Base-by-base conservation (phyloP, 2,888 invertebrate species). In the Temnothorax ravouxi region DNA sequence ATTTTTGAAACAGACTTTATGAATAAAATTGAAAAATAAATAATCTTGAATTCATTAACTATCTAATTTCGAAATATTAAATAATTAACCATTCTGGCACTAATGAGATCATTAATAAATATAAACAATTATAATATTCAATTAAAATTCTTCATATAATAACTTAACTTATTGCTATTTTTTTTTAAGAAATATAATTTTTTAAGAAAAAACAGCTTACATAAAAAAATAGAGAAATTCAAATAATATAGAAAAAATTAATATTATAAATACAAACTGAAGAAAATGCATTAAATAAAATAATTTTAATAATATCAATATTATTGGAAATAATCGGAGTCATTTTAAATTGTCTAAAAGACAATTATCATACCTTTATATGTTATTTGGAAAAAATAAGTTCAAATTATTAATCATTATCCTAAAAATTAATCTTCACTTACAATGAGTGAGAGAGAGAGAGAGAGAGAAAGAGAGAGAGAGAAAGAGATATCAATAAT, bases 321-420 rank as follows among this genome's bases (percentile, higher is more conserved):
- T 21, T 50, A 50, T 50, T 38, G 0, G 2, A 38, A 71, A 71
- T 6, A 0, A 71, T 71, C 9, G 13, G 3, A 52, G 0, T 41
- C 2, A 69, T 56, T 41, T 72, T 25, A 25, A 41, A 44, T 41
- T 56, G 6, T 72, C 25, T 34, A 25, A 56, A 72, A 56, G 2
- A 56, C 34, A 29, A 29, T 34, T 34, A 34, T 34, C 0, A 29
- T 29, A 29, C 3, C 29, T 29, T 29, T 29, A 29, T 29, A 3
- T 29, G 29, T 25, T 59, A 44, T 59, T 44, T 61, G 1, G 34
- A 34, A 34, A 1, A 1, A n/a, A 74, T 56, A 56, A 11, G 5
- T 21, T 15, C 38, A 5, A 71, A 71, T n/a, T n/a, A 75, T 62
- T 15, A 76, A 75, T 47, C 21, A 18, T 61, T 52, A 44, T 34